A percentile compares a stretch with the other conserved stretches of the same genome.
These are phyloP conservation scores for Chymomyza procnemis DNA, from an alignment of 2,888 invertebrate species.

Conservation along the genomic window DNA sequence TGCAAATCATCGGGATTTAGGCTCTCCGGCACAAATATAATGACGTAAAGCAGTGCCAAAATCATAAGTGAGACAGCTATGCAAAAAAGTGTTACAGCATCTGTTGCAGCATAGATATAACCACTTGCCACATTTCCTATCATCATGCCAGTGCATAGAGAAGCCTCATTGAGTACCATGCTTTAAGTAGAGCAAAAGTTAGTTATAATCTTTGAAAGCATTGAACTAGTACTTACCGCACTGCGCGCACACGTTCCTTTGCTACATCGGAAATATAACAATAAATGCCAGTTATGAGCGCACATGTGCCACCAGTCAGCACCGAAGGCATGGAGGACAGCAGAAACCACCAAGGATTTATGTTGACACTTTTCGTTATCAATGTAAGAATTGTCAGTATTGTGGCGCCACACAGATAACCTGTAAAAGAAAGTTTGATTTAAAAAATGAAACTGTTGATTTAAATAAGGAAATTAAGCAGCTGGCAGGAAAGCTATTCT, in stretches of 20 bases:
- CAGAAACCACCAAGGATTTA: slow-evolving; percentile 79
- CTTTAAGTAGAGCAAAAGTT: slow-evolving; percentile 75
- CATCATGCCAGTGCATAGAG: slow-evolving; percentile 82
- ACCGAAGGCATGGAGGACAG: slow-evolving; percentile 81
- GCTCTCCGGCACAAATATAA: slow-evolving; percentile 75
- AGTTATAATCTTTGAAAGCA: not conserved
- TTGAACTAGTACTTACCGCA: slow-evolving; percentile 55
- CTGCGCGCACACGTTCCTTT: slow-evolving; percentile 79
- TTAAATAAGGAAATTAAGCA: too few relatives aligned
- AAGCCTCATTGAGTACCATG: slow-evolving; percentile 83
- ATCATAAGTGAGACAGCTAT: slow-evolving; percentile 64
- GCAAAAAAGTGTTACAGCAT: slow-evolving; percentile 67
- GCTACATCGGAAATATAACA: slow-evolving; percentile 85
- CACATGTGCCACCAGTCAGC: slow-evolving; percentile 82
- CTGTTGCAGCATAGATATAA: slow-evolving; percentile 79
- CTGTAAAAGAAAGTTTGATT: slow-evolving; percentile 39
- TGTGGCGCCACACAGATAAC: slow-evolving; percentile 66
- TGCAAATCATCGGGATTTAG: slow-evolving; percentile 65
- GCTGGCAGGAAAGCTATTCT: too few relatives aligned
- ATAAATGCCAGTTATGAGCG: slow-evolving; percentile 82
- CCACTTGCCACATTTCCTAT: slow-evolving; percentile 82
- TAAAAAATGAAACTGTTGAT: not conserved
- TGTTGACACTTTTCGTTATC: slow-evolving; percentile 52
- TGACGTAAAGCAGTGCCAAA: slow-evolving; percentile 68
- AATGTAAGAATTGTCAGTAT: slow-evolving; percentile 64